Evolutionary conservation across 2,797 vertebrate genomes (phyloP), one percentile per base, ranked within the genome.

Genomic region (Todus mexicanus): DNA sequence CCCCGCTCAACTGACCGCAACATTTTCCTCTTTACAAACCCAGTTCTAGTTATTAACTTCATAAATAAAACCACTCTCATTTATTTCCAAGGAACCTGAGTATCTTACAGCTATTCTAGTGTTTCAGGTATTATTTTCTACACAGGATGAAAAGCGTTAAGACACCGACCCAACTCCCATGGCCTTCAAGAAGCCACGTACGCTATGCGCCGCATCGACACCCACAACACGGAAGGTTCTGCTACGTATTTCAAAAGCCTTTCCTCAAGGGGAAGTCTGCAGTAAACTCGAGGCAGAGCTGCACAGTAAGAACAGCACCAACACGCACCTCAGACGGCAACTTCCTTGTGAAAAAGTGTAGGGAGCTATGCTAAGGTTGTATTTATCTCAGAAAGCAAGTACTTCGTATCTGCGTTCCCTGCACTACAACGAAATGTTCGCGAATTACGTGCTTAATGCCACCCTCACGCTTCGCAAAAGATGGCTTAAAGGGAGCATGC

Each of bases 201-300:
- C 1, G 2, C 23, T 40, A 23, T 0, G 0, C 0, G 4, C 29
- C 17, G 5, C 70, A 66, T 43, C 35, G 70, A 31, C 35, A 82
- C 74, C 78, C 64, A 23, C 37, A 70, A 16, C 18, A 76, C 40
- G 25, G 19, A 74, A 56, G 37, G 42, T 31, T 71, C 64, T 40
- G 26, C 47, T 40, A 33, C 1, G 0, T n/a, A 33, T 60, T 74
- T 72, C 45, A 50, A 73, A 74, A 72, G 66, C 37, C 53, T 25
- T 54, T 87, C 45, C 65, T 91, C 79, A 16, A 1, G 3, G 45
- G 26, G 19, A 89, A 74, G 25, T 29, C 15, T 47, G 61, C 82
- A 60, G 31, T 27, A 57, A 90, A 45, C 48, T 42, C 25, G 12
- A 87, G 40, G 42, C 45, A 43, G 33, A 37, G 51, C n/a, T 0